Evolutionary conservation across 2,113 vertebrate species (phyloP), one percentile per base, ranked within the genome.

Genomic region (Echinops telfairi): DNA sequence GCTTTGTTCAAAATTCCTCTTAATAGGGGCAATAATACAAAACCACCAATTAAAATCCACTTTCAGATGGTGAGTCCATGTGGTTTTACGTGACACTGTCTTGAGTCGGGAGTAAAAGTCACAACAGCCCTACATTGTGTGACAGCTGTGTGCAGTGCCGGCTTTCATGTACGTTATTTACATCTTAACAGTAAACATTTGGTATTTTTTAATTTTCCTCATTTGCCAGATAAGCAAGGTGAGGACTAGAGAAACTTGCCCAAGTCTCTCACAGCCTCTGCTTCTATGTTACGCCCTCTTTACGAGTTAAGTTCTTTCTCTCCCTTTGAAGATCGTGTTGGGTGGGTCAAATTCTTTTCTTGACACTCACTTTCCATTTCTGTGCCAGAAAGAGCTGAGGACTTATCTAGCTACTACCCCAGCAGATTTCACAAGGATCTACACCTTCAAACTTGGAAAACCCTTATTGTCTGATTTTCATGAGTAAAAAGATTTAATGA

Each of bases 71-170:
- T 82, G 95, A 90, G 16, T 89, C 23, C 31, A 87, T 64, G 40
- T 22, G 29, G 86, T 58, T 93, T 90, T 88, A 25, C 91, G 76
- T 70, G n/a, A 88, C 88, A 33, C 75, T 40, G 16, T 62, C n/a
- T 89, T 27, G 43, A 89, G 86, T 83, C 70, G 88, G 38, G 47
- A 77, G 25, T 5, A 31, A 66, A 77, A 73, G 57, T 70, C 86
- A 2, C 92, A 76, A 83, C 1, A 53, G 47, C 47, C 12, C 5
- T 53, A 53, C 47, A 53, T 53, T 14, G 47, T 14, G 47, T 12
- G 47, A 53, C 47, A 53, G 47, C 12, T 53, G 47, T 53, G 47
- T 53, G 47, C 47, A 7, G 47, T 53, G 12, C 47, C 10, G 47
- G 47, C 10, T 53, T 53, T 53, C 12, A 53, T 53, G 47, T 53